phyloP scores from a whole-genome alignment of 2,797 vertebrate genomes.

The Picus viridis region DNA sequence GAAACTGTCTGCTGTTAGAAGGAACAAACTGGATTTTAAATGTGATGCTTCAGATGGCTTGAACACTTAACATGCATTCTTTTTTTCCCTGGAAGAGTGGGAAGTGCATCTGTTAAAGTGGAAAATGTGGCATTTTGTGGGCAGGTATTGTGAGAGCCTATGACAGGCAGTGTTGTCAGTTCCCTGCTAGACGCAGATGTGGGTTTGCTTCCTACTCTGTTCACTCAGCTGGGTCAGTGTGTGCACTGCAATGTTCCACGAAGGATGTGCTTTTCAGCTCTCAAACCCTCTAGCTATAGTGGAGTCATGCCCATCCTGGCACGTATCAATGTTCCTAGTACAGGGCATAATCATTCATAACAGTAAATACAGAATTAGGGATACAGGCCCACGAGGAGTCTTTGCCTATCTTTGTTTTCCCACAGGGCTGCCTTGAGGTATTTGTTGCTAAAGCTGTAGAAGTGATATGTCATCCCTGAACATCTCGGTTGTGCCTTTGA shows the following conservation, averaged over 20 bases:
- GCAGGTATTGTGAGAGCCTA: not conserved
- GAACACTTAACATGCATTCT: not conserved
- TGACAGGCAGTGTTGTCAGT: not conserved
- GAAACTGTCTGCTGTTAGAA: not conserved
- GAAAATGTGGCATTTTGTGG: not conserved
- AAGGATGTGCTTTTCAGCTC: not conserved
- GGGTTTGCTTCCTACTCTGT: not conserved
- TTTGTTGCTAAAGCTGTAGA: not conserved
- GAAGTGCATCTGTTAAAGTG: not conserved
- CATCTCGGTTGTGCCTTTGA: fast-evolving
- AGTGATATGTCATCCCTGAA: not conserved
- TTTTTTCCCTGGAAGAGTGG: not conserved
- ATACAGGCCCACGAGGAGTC: not conserved
- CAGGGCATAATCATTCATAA: not conserved
- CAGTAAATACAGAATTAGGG: not conserved
- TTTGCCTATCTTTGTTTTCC: not conserved
- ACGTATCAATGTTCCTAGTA: not conserved
- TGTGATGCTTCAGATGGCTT: not conserved
- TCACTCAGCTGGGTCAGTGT: not conserved
- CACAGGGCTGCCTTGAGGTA: not conserved
- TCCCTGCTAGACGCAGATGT: not conserved
- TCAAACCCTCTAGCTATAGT: not conserved
- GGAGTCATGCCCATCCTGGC: fast-evolving
- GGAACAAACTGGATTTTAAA: not conserved
- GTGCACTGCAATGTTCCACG: not conserved